A percentile compares a stretch with the other conserved stretches of the same genome.
Conservation (phyloP, 2,888 invertebrate genomes). For the Limnephilus lunatus region DNA sequence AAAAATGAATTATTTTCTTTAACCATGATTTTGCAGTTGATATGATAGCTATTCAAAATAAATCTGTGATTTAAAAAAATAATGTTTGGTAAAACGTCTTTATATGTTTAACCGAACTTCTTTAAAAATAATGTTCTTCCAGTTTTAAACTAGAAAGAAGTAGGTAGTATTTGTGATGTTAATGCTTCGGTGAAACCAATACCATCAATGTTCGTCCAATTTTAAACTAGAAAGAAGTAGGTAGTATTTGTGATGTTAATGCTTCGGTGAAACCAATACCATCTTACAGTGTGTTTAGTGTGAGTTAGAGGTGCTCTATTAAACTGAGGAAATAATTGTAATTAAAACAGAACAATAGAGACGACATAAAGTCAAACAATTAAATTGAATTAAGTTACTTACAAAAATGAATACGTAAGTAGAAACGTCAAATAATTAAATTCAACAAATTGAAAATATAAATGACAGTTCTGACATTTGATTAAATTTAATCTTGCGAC, state of each 20-base stretch:
- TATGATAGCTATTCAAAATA: background rate
- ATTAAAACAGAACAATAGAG: background rate
- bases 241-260: background rate
- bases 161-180: background rate
- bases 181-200: background rate
- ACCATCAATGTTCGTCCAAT: background rate
- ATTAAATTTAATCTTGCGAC: background rate
- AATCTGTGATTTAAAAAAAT: background rate
- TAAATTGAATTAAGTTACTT: background rate
- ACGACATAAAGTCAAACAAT: background rate
- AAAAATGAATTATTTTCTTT: background rate
- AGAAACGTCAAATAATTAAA: background rate
- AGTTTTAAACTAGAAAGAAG: background rate
- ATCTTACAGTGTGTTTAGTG: background rate
- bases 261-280: background rate
- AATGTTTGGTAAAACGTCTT: too few species aligned
- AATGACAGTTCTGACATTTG: background rate
- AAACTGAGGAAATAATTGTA: background rate
- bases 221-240: background rate
- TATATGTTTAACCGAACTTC: background rate
- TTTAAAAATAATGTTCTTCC: background rate
- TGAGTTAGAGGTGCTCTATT: background rate
- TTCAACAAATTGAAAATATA: background rate
- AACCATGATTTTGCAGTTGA: background rate
- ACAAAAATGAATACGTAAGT: background rate